Evolutionary conservation across 2,888 invertebrate genomes (phyloP), one percentile per base, ranked within the genome.

Genomic region (Stomorhina lunata): DNA sequence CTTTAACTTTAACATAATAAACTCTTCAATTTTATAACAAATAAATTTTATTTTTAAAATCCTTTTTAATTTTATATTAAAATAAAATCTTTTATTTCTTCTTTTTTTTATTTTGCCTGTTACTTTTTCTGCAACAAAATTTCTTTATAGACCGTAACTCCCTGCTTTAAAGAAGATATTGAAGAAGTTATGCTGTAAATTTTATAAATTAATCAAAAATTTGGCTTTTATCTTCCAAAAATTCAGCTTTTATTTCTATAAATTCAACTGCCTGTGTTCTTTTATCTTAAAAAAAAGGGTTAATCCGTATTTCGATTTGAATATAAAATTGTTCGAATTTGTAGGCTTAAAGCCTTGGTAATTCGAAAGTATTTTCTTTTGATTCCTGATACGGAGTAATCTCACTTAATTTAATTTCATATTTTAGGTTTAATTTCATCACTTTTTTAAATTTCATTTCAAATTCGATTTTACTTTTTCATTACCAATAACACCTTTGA

Each of bases 161-260:
- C 65, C 55, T 68, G 69, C 43, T 53, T 89, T 86, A 86, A 86
- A 86, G 88, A 85, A 86, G 89, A 89, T 85, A 86, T 89, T 88
- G 89, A 89, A n/a, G n/a, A n/a, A 88, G 87, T 89, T 83, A 88
- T 87, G 83, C 85, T 89, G 86, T 89, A 76, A 88, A 65, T 68
- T 57, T 32, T 15, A 61, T 32, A 61, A 17, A 25, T 9, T 25
- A 45, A 32, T 32, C 25, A 45, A 20, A 34, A 6, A n/a, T 48
- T 43, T 32, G 20, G 10, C 40, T 50, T 71, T 69, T n/a, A n/a
- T n/a, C n/a, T n/a, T n/a, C 22, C 2, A 17, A 40, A 27, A 40
- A 40, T 6, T 22, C 10, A 5, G 2, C 4, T 9, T 17, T 43
- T n/a, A 22, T 12, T 29, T 45, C 29, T 40, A 32, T 32, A 61